Evolutionary conservation across 2,797 vertebrate species (phyloP).

Genomic region (Schizopygopsis malacanthus): DNA sequence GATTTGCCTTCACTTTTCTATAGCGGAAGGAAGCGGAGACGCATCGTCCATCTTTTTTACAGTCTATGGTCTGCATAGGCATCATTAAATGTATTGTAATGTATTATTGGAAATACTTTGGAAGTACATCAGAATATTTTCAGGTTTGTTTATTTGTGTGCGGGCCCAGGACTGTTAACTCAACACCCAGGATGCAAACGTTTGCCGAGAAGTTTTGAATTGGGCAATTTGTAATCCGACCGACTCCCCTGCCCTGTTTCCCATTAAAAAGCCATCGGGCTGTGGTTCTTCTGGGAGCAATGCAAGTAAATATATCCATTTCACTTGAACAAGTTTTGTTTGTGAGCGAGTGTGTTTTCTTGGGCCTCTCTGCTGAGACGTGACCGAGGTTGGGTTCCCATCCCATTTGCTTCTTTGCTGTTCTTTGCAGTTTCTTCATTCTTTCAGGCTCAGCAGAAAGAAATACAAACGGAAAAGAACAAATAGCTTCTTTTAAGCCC

Average conservation of each 20-base stretch:
- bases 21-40: too few species aligned
- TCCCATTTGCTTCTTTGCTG: neutral
- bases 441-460: constrained; percentile 21
- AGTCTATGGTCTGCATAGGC: neutral
- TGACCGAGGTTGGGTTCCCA: constrained; percentile 72
- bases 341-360: constrained; percentile 80
- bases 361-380: constrained; percentile 75
- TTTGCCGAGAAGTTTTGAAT: constrained; percentile 67
- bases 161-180: constrained; percentile 70
- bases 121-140: constrained; percentile 57
- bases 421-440: neutral
- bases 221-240: constrained; percentile 75
- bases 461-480: constrained; percentile 17
- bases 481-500: constrained; percentile 48
- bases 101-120: constrained; percentile 52
- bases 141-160: constrained; percentile 57
- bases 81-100: constrained; percentile 30
- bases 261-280: constrained; percentile 82
- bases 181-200: constrained; percentile 69
- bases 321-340: constrained; percentile 82
- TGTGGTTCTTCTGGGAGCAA: constrained; percentile 78
- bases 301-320: constrained; percentile 83
- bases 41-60: too few species aligned
- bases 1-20: too few species aligned
- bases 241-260: constrained; percentile 73